Conservation (phyloP, 2,888 invertebrate genomes). For the Parnassius orleans region DNA sequence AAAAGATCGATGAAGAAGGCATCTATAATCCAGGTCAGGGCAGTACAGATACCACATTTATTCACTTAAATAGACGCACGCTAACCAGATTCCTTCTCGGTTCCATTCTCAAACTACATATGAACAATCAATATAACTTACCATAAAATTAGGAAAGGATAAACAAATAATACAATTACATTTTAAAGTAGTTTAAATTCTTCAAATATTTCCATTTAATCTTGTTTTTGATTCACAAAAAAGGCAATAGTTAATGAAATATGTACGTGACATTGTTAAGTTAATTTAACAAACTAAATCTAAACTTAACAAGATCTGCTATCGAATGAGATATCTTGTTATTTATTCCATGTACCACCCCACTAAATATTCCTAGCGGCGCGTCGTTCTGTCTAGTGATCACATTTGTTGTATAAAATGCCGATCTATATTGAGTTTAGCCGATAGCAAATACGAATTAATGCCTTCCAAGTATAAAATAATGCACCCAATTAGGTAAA, state of each 20-base stretch:
- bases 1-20: slow-evolving; percentile 72
- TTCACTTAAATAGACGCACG: too few species aligned
- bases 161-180: too few species aligned
- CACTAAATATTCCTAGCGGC: slow-evolving; percentile 17
- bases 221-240: neutral
- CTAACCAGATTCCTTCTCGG: too few species aligned
- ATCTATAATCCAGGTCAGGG: slow-evolving; percentile 66
- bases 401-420: neutral
- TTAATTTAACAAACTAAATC: slow-evolving; percentile 4
- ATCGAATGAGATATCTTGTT: slow-evolving; percentile 7
- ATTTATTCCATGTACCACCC: slow-evolving; percentile 18
- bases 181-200: too few species aligned
- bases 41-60: neutral
- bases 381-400: slow-evolving; percentile 6
- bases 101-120: too few species aligned
- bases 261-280: neutral
- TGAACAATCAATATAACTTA: too few species aligned
- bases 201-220: neutral
- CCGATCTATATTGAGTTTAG: slow-evolving; percentile 2
- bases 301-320: slow-evolving; percentile 1
- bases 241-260: neutral
- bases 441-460: neutral
- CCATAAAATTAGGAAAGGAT: too few species aligned
- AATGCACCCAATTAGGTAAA: neutral
- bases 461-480: neutral